A percentile compares a stretch with the other conserved stretches of the same genome.
Evolutionary conservation across 2,888 invertebrate genomes (phyloP).

Genomic region (Eugnorisma glareosa): DNA sequence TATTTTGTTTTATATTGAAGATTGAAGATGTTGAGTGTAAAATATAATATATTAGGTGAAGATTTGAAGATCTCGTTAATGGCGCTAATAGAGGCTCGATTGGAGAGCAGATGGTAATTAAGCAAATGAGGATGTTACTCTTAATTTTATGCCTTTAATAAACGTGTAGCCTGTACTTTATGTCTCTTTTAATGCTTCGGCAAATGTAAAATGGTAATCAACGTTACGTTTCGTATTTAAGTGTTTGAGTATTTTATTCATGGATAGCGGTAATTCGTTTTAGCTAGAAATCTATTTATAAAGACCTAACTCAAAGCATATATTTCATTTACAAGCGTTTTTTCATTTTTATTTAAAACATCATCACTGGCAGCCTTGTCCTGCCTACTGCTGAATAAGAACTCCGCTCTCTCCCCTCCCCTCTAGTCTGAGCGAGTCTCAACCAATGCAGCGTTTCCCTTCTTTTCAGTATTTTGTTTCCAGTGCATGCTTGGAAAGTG

Average conservation of each 20-base stretch:
- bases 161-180: conserved; percentile 27
- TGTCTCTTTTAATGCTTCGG: conserved; percentile 20
- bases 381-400: background rate
- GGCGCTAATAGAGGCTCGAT: conserved; percentile 32
- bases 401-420: background rate
- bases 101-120: conserved; percentile 46
- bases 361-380: background rate
- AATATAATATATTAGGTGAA: conserved; percentile 39
- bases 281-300: background rate
- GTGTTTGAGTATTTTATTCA: background rate
- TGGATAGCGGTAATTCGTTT: background rate
- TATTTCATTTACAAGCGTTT: background rate
- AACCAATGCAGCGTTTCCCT: too few relatives aligned
- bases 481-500: too few relatives aligned
- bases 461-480: too few relatives aligned
- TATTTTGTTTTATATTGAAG: conserved; percentile 64
- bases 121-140: conserved; percentile 47
- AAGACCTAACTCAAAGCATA: background rate
- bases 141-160: conserved; percentile 47
- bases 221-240: background rate
- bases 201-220: conserved; percentile 37
- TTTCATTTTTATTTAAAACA: background rate
- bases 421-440: background rate
- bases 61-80: conserved; percentile 33
- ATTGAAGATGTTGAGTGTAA: conserved; percentile 32